Evolutionary conservation across 2,113 vertebrate genomes (phyloP), one percentile per base, ranked within the genome.

Genomic region (Platichthys stellatus): DNA sequence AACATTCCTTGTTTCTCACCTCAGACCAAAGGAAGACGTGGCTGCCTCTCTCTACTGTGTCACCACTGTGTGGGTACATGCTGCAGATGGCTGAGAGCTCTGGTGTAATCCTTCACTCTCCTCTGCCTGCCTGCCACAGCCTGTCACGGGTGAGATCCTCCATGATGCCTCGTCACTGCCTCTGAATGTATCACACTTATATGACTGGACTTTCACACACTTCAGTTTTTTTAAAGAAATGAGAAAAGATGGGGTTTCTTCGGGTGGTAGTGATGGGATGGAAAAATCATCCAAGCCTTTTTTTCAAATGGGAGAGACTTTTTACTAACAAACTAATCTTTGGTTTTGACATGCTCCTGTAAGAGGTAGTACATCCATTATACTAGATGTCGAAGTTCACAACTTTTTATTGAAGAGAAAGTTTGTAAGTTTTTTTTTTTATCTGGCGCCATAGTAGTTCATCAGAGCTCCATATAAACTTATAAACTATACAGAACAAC

Each of bases 61-160:
- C 87, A 13, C 54, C 51, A 5, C 23, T 20, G 20, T 95, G 94
- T 76, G 67, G 68, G 4, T 94, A 93, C 81, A 76, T 35, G 43
- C 11, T 94, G 20, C 72, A 84, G 61, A 63, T 7, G 54, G 40
- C 45, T 23, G 28, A 71, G 35, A 72, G 31, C 10, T 60, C 17
- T 20, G 84, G 78, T 4, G 81, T 93, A 49, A 72, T 78, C 57
- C 56, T 95, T 51, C 74, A 76, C 18, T 88, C 92, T 63, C 92
- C 93, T 58, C 78, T 94, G 67, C 94, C 92, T 72, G 76, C 91
- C 43, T 95, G 94, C 56, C 90, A 94, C 90, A 89, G 88, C 18
- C 24, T 76, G 9, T n/a, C 47, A 63, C 20, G 20, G 86, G 94
- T 94, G 60, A 92, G 88, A 54, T 7, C 40, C 5, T 57, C n/a